Base-by-base conservation (phyloP, 1,140 invertebrate genomes). In the Hypsibius dujardini region DNA sequence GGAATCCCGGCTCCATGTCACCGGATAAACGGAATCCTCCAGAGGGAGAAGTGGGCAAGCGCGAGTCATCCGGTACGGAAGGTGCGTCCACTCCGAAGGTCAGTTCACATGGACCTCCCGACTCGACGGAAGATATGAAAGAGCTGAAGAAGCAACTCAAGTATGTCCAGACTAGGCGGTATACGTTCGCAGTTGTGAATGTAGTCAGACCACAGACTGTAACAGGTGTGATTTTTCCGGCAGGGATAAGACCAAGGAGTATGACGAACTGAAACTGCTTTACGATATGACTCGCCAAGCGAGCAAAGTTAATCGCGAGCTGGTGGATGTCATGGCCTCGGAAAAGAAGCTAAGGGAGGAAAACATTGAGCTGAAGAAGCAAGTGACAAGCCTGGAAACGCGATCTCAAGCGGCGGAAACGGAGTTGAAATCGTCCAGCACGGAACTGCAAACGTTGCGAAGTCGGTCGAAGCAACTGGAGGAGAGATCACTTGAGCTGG, bases 391-490 rank as follows among this genome's bases (percentile, higher is more conserved):
- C 15, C 77, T 82, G 1, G 86, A 86, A 75, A 76, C 85, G 3
- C 83, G 84, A 1, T 82, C 84, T 75, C 80, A 82, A 76, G 79
- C 82, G 76, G 76, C 80, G 59, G 74, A 79, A 74, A 80, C 84
- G 77, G 80, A 76, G 72, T 85, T 85, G 74, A 85, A 87, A 70
- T 83, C 84, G 14, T 81, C 83, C 70, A 85, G 85, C 76, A 83
- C 84, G 46, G 85, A 86, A 74, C 80, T 83, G 15, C 82, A 82
- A 72, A 15, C 12, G 12, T 67, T 42, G 12, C 12, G 42, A 12
- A 7, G 12, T 3, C 62, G 62, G 79, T 95, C 96, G 50, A 94
- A 94, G 76, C 90, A 92, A 78, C 79, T 95, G 59, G 93, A 98
- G 78, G 93, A 96, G 75, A 89, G 90, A 76, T 80, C 84, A 47